These are phyloP conservation scores for Phengaris arion DNA, from an alignment of 2,888 invertebrate genomes.

Conservation along the genomic window DNA sequence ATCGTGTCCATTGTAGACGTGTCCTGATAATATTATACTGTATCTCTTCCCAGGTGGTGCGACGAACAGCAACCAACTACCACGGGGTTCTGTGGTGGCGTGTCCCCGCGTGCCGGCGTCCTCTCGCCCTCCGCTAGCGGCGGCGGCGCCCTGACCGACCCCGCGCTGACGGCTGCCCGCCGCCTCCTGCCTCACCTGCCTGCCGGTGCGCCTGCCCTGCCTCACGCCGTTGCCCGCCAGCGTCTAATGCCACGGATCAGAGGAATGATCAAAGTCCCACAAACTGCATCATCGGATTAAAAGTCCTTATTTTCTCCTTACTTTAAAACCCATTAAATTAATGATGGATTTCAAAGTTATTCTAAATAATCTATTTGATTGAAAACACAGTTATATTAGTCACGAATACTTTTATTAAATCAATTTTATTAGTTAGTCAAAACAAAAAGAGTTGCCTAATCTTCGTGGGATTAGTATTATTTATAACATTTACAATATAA, in stretches of 20 bases:
- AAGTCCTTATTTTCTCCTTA: too few relatives aligned
- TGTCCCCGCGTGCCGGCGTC: conserved; percentile 83
- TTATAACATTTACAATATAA: neutral
- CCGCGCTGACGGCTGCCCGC: conserved; percentile 68
- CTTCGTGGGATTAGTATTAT: neutral
- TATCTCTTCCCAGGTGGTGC: conserved; percentile 53
- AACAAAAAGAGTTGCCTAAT: neutral
- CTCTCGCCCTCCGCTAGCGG: conserved; percentile 66
- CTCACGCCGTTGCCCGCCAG: conserved; percentile 48
- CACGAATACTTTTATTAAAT: too few relatives aligned
- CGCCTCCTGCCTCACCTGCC: conserved; percentile 66
- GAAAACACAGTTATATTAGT: too few relatives aligned
- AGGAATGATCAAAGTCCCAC: conserved; percentile 23
- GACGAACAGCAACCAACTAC: conserved; percentile 58
- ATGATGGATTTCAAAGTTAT: too few relatives aligned
- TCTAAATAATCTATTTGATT: too few relatives aligned
- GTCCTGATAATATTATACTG: neutral
- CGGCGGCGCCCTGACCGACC: conserved; percentile 75
- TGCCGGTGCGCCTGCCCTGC: conserved; percentile 56
- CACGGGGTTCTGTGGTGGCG: conserved; percentile 75
- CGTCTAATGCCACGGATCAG: neutral
- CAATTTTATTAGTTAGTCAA: too few relatives aligned
- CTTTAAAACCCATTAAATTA: too few relatives aligned
- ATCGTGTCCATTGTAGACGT: neutral
- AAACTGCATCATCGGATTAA: neutral